Evolutionary conservation across 53 echinoderm and acorn worm genomes (phyloP), one percentile per base, ranked within the genome.

Genomic region (Paracentrotus lividus): DNA sequence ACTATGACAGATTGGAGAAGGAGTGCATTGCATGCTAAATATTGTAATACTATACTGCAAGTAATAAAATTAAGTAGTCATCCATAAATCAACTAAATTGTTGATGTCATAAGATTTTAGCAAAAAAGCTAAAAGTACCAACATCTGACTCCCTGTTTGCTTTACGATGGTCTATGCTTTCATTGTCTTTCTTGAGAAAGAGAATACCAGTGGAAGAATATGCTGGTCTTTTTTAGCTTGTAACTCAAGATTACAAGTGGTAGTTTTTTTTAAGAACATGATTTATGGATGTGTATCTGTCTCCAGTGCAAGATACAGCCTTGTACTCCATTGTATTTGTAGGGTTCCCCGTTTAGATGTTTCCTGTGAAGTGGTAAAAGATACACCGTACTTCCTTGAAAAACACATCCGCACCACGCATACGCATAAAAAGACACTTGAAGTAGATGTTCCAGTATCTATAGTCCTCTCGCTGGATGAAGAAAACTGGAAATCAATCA

Each of bases 311-410:
- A 64, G 64, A 44, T 56, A 57, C 55, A 56, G 44, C 89, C 64
- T 61, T 61, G 64, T 89, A 14, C n/a, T 42, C 3, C 2, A n/a
- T 58, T 64, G 24, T 43, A 64, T 89, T 65, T 40, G 26, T 65
- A 55, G 45, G 42, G 86, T 47, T 38, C 57, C 65, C 33, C 42
- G 20, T 44, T 38, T 56, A 7, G 64, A 89, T 55, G 65, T 89
- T 89, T 89, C 89, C 89, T 89, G 89, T 89, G 24, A 64, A 89
- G 64, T 61, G 89, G 89, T 61, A 89, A 89, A 57, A 61, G 89
- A 89, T 64, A 89, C 66, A n/a, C 23, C 3, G 2, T 42, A 89
- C 89, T 89, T 89, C 89, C 89, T 89, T 61, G 64, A 89, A 42
- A n/a, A 2, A 0, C 44, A 89, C 81, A 81, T 81, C 81, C 81